A percentile compares a stretch with the other conserved stretches of the same genome.
Conservation (phyloP, 2,113 vertebrate species). For the Oostethus manadensis region DNA sequence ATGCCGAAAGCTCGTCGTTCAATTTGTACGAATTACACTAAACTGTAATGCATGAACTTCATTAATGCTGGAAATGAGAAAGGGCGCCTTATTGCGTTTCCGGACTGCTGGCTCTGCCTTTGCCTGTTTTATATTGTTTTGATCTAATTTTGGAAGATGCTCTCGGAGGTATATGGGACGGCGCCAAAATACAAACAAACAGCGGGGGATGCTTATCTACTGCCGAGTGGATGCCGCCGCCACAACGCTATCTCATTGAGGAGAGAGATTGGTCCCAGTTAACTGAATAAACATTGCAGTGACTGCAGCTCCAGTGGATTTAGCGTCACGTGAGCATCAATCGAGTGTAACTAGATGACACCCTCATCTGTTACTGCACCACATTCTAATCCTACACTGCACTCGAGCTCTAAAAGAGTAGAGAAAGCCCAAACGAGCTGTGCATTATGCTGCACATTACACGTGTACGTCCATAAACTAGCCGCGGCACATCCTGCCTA, state of each 20-base stretch:
- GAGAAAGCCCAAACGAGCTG: no score
- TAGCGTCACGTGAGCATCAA: conserved; percentile 43
- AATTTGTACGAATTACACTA: conserved; percentile 81
- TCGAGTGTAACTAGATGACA: conserved; percentile 47
- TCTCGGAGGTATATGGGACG: conserved; percentile 56
- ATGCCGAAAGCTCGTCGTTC: conserved; percentile 83
- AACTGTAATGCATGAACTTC: conserved; percentile 79
- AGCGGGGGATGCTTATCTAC: conserved; percentile 60
- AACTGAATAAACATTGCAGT: conserved; percentile 41
- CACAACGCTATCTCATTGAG: conserved; percentile 55
- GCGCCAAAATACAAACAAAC: conserved; percentile 64
- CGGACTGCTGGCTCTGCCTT: conserved; percentile 63
- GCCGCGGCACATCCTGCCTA: no score
- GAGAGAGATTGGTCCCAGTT: conserved; percentile 45
- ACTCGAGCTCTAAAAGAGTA: no score
- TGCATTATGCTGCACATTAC: no score
- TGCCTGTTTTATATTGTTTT: conserved; percentile 68
- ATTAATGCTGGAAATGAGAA: conserved; percentile 70
- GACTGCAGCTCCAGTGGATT: conserved; percentile 45
- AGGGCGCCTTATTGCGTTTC: conserved; percentile 66
- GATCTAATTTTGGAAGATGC: conserved; percentile 63
- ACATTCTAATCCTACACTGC: no score
- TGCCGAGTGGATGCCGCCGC: conserved; percentile 41
- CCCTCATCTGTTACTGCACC: background rate
- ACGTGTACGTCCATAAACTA: no score